Evolutionary conservation across 2,797 vertebrate genomes (phyloP), one percentile per base, ranked within the genome.

Genomic region (Pantherophis vulpinus): DNA sequence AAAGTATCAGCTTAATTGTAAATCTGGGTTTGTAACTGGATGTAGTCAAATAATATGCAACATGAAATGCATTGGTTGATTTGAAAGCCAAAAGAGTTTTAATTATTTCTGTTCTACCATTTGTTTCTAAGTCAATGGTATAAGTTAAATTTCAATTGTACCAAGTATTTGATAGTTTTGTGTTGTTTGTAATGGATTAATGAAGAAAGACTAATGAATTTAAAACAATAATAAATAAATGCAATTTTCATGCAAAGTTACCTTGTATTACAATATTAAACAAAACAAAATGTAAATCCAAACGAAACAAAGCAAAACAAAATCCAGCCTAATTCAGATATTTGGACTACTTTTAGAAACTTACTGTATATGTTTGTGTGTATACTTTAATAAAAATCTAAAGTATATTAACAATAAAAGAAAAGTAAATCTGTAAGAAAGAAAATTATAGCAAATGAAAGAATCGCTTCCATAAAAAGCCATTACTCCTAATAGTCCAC

Each of bases 161-260:
- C 51, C 29, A 92, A 70, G 32, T 11, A 87, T 90, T 90, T 74
- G 83, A 90, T 59, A 93, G 91, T 54, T 89, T 91, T 83, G 51
- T 32, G 66, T 54, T 66, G 66, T 91, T 92, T 63, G 86, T 27
- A 63, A 29, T 63, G 60, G 60, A 63, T 63, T 27, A 63, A 29
- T 63, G 60, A 63, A 61, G 60, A 91, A 88, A 86, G 56, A 91
- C 54, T 91, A 91, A 91, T 91, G 51, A 89, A 86, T 87, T 94
- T 91, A 90, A 92, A 92, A 94, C 37, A 56, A 92, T 92, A 89
- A 91, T 91, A 92, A 92, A 92, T 94, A 92, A 94, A 94, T 94
- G 66, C 86, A 93, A 14, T 0, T 0, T n/a, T 54, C 8, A 91
- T 93, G 83, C 59, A 88, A 25, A 14, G 27, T 16, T 56, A 42